Conservation (phyloP, 2,888 invertebrate genomes). For the Phanerotoma sp. region DNA sequence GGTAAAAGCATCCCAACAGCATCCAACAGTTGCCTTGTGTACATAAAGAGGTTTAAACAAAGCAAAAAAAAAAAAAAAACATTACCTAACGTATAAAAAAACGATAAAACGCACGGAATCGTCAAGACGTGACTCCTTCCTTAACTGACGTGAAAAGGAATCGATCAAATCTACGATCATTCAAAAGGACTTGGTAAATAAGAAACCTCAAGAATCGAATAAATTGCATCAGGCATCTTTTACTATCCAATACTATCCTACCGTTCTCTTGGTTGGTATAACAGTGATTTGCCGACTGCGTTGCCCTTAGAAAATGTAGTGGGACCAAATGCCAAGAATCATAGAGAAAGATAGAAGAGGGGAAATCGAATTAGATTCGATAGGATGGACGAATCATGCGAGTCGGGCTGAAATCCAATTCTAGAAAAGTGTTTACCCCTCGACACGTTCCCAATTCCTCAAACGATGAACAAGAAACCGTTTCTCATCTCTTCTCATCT, state of each 20-base stretch:
- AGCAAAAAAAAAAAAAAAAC: too few relatives aligned
- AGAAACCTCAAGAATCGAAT: constrained; percentile 18
- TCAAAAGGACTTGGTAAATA: constrained; percentile 17
- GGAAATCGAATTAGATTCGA: constrained; percentile 36
- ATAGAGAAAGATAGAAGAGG: constrained; percentile 9
- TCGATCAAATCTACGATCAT: neutral
- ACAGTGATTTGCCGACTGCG: neutral
- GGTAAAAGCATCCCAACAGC: too few relatives aligned
- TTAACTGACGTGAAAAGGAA: neutral
- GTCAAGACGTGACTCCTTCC: neutral
- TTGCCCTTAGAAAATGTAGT: neutral
- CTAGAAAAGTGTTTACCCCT: constrained; percentile 38
- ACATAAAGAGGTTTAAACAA: too few relatives aligned
- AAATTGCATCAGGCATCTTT: constrained; percentile 19
- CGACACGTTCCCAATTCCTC: constrained; percentile 18
- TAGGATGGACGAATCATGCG: constrained; percentile 34
- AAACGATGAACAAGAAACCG: neutral
- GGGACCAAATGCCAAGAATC: constrained; percentile 13
- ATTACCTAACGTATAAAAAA: too few relatives aligned
- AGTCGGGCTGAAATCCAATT: constrained; percentile 34
- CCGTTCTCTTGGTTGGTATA: neutral
- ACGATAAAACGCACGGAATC: too few relatives aligned
- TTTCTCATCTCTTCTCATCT: neutral
- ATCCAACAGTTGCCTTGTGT: too few relatives aligned
- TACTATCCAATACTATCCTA: neutral